Evolutionary conservation across 1,140 invertebrate genomes (phyloP).

Genomic region (Zaprionus lachaisei): DNA sequence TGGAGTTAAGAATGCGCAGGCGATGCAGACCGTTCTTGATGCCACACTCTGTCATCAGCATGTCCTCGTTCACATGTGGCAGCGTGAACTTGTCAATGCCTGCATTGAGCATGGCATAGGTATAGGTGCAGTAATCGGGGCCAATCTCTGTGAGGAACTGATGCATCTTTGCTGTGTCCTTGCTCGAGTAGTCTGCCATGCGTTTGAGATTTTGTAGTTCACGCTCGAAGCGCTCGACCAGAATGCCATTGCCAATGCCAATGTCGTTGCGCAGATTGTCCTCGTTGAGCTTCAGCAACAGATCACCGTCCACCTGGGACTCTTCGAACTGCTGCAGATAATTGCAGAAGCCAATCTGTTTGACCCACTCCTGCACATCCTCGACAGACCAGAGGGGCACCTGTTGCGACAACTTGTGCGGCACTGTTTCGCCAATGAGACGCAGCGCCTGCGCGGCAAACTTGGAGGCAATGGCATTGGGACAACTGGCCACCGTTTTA

Average conservation of each 20-base stretch:
- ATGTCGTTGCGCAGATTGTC: conserved; percentile 97
- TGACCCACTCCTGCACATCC: conserved; percentile 99
- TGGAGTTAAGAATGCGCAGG: conserved; percentile 93
- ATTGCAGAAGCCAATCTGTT: conserved; percentile 97
- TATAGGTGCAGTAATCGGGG: conserved; percentile 97
- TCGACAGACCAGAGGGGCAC: conserved; percentile 98
- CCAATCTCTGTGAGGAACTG: conserved; percentile 95
- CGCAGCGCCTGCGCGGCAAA: conserved; percentile 98
- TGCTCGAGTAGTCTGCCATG: conserved; percentile 98
- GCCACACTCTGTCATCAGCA: conserved; percentile 94
- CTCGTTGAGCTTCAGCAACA: conserved; percentile 96
- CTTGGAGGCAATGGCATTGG: conserved; percentile 98
- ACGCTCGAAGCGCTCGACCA: conserved; percentile 95
- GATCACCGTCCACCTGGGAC: conserved; percentile 98
- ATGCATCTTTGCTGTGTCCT: conserved; percentile 96
- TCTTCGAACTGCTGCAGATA: conserved; percentile 93
- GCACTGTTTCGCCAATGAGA: conserved; percentile 98
- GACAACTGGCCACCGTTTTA: conserved; percentile 98
- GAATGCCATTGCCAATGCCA: conserved; percentile 96
- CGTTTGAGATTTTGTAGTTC: conserved; percentile 98
- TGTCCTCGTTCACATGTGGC: conserved; percentile 94
- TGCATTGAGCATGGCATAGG: conserved; percentile 97
- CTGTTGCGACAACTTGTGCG: conserved; percentile 98
- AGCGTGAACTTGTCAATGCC: conserved; percentile 96
- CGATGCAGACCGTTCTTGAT: conserved; percentile 98